Evolutionary conservation across 2,888 invertebrate species (phyloP).

Genomic region (Hyposoter didymator): DNA sequence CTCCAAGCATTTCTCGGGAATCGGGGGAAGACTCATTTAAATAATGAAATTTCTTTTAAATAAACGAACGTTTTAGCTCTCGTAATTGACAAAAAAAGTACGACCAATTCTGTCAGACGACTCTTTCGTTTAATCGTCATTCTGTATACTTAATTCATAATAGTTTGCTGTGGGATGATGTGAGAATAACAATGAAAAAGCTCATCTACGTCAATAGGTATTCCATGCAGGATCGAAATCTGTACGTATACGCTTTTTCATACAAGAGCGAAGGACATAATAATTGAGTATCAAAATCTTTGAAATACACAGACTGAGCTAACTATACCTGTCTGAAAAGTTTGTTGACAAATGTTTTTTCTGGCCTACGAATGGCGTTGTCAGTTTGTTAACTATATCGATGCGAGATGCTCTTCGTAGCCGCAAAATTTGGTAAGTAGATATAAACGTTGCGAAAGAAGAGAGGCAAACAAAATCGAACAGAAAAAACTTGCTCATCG

Average conservation of each 20-base stretch:
- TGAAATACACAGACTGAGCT: neutral
- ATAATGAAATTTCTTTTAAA: constrained; percentile 63
- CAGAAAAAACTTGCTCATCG: neutral
- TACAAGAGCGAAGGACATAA: neutral
- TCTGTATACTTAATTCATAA: neutral
- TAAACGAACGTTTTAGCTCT: constrained; percentile 39
- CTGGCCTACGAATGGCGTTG: neutral
- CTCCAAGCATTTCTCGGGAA: constrained; percentile 33
- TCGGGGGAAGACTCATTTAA: constrained; percentile 56
- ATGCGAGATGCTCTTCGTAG: neutral
- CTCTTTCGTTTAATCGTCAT: constrained; percentile 36
- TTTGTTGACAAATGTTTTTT: neutral
- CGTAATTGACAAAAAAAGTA: constrained; percentile 11
- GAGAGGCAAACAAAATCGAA: neutral
- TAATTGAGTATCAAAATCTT: neutral
- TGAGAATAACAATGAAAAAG: neutral
- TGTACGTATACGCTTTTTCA: neutral
- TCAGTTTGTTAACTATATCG: neutral
- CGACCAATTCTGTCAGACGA: constrained; percentile 7
- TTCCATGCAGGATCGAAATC: neutral
- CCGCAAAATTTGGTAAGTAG: neutral
- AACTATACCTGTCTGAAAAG: neutral
- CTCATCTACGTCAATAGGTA: neutral
- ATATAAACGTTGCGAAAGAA: neutral
- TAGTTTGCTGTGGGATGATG: too few species aligned